A percentile compares a stretch with the other conserved stretches of the same genome.
Evolutionary conservation across 2,888 invertebrate genomes (phyloP).

Genomic region (Parochlus steinenii): DNA sequence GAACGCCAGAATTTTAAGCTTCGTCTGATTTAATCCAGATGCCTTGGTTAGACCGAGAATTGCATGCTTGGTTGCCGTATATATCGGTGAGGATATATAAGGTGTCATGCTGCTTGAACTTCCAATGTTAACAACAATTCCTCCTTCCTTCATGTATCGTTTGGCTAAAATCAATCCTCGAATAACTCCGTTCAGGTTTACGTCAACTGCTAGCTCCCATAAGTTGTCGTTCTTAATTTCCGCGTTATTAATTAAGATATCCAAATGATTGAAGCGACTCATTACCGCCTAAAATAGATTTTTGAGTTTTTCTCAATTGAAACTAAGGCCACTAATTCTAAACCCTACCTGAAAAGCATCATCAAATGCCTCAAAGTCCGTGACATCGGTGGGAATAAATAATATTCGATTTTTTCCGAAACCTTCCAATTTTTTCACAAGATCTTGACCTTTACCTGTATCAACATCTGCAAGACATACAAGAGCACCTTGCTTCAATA

Average conservation of each 20-base stretch:
- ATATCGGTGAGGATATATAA: conserved; percentile 56
- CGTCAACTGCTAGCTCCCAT: conserved; percentile 60
- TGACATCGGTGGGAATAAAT: conserved; percentile 60
- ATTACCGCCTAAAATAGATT: too few species aligned
- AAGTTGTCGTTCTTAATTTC: conserved; percentile 61
- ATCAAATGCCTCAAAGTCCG: conserved; percentile 62
- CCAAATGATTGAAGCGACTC: too few species aligned
- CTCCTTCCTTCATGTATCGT: conserved; percentile 60
- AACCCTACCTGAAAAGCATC: conserved; percentile 29
- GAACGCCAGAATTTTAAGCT: background rate
- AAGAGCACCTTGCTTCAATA: conserved; percentile 56
- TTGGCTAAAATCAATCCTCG: conserved; percentile 57
- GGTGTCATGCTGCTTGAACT: conserved; percentile 52
- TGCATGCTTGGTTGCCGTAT: conserved; percentile 62
- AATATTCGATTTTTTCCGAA: conserved; percentile 47
- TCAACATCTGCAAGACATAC: too few species aligned
- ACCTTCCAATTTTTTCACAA: background rate
- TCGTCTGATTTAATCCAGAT: conserved; percentile 47
- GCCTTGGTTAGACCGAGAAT: conserved; percentile 55
- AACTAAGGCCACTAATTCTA: background rate
- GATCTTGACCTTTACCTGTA: too few species aligned
- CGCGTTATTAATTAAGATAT: conserved; percentile 66
- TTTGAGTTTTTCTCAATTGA: background rate
- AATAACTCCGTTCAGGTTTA: conserved; percentile 66
- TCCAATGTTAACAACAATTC: conserved; percentile 60